phyloP scores from a whole-genome alignment of 2,797 vertebrate genomes.

The Paguma larvata region DNA sequence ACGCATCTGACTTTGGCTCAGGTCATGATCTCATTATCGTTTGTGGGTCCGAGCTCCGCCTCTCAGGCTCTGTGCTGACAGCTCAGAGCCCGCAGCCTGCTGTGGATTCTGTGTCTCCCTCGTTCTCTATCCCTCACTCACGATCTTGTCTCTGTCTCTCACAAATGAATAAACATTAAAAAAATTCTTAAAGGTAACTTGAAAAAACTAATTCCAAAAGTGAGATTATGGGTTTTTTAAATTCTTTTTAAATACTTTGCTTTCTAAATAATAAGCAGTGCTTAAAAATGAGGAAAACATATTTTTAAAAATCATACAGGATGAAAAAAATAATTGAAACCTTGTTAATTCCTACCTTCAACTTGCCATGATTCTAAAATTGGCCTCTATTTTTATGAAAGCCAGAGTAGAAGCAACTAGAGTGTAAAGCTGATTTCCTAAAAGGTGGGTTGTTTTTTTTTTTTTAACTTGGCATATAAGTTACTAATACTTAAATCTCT shows the following conservation, averaged over 20 bases:
- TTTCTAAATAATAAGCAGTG: conserved; percentile 30
- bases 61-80: too few relatives aligned
- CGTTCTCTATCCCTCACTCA: too few relatives aligned
- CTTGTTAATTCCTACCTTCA: neutral
- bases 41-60: too few relatives aligned
- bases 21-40: too few relatives aligned
- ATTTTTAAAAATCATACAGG: neutral
- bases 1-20: too few relatives aligned
- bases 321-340: neutral
- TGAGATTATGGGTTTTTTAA: neutral
- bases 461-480: neutral
- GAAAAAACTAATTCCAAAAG: conserved; percentile 4
- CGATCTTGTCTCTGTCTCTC: too few relatives aligned
- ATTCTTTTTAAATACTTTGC: neutral
- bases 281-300: neutral
- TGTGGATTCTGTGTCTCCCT: too few relatives aligned
- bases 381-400: neutral
- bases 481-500: neutral
- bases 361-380: neutral
- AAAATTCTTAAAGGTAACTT: neutral
- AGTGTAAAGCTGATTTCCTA: neutral
- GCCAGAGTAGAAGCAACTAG: neutral
- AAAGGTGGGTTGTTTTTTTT: neutral
- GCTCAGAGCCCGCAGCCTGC: too few relatives aligned
- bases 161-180: too few relatives aligned